Evolutionary conservation across 2,888 invertebrate genomes (phyloP).

Genomic region (Dysmachus trigonus): DNA sequence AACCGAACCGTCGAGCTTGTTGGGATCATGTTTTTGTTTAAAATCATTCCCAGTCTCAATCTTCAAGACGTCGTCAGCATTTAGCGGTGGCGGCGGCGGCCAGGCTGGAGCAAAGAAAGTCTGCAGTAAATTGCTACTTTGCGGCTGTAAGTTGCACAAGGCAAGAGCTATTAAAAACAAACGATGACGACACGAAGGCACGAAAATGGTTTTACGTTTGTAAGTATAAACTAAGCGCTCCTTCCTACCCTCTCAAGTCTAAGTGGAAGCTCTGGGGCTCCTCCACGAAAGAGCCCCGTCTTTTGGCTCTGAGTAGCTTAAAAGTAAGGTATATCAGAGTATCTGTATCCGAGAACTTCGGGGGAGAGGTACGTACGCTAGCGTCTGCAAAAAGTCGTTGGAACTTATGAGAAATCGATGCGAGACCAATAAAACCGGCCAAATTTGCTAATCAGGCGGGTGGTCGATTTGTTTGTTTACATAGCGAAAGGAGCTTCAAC

Average conservation of each 20-base stretch:
- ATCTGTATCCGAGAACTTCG: background rate
- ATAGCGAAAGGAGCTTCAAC: background rate
- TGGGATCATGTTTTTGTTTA: background rate
- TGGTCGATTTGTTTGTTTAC: slow-evolving; percentile 34
- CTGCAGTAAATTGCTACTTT: background rate
- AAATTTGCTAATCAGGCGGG: background rate
- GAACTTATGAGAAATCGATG: slow-evolving; percentile 29
- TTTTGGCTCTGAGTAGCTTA: background rate
- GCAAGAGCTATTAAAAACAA: background rate
- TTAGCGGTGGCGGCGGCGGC: background rate
- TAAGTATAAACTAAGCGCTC: background rate
- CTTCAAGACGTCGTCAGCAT: too few relatives aligned
- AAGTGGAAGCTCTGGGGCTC: background rate
- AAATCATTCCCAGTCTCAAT: background rate
- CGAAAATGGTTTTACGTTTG: background rate
- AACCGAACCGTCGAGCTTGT: background rate
- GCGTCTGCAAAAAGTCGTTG: background rate
- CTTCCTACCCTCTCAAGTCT: too few relatives aligned
- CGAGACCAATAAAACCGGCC: slow-evolving; percentile 7
- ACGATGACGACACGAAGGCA: background rate
- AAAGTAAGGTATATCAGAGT: background rate
- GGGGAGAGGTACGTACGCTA: background rate
- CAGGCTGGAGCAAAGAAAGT: background rate
- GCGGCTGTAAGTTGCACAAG: slow-evolving; percentile 3
- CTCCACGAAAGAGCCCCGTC: background rate